Evolutionary conservation across 1,140 invertebrate species (phyloP).

Genomic region (Saccostrea glomerata): DNA sequence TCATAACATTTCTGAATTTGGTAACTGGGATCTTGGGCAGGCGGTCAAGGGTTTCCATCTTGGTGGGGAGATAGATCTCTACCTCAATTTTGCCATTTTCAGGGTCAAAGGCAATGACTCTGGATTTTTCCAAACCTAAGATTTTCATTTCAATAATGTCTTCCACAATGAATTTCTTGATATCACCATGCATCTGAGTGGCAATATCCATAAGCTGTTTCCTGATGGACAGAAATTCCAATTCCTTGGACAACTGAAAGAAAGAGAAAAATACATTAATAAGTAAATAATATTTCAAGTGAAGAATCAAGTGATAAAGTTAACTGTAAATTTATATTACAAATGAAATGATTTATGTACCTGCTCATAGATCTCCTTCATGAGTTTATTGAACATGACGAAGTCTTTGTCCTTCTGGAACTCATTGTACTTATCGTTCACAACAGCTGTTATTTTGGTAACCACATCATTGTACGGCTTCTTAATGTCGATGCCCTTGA

Average conservation of each 20-base stretch:
- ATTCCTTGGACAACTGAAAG: conserved; percentile 7
- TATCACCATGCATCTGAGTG: conserved; percentile 51
- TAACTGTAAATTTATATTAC: neutral
- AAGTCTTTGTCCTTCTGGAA: conserved; percentile 48
- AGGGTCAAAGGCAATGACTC: conserved; percentile 88
- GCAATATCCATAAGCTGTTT: conserved; percentile 35
- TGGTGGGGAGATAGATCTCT: conserved; percentile 92
- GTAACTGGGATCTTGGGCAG: conserved; percentile 82
- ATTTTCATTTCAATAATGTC: conserved; percentile 66
- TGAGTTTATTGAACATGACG: conserved; percentile 32
- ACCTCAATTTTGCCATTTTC: conserved; percentile 88
- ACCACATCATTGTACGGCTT: conserved; percentile 44
- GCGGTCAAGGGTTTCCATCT: conserved; percentile 93
- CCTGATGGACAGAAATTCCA: conserved; percentile 4
- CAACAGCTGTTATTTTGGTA: conserved; percentile 4
- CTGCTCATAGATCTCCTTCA: conserved; percentile 49
- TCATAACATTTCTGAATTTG: conserved; percentile 48
- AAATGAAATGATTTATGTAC: conserved; percentile 1
- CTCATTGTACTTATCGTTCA: conserved; percentile 38
- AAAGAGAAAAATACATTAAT: neutral
- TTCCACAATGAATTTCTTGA: conserved; percentile 61
- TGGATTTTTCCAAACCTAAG: conserved; percentile 64
- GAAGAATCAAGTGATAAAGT: neutral
- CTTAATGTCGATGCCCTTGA: conserved; percentile 23
- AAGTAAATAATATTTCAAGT: neutral